These are phyloP conservation scores for Ferrisia virgata DNA, from an alignment of 2,888 invertebrate species.

Conservation along the genomic window DNA sequence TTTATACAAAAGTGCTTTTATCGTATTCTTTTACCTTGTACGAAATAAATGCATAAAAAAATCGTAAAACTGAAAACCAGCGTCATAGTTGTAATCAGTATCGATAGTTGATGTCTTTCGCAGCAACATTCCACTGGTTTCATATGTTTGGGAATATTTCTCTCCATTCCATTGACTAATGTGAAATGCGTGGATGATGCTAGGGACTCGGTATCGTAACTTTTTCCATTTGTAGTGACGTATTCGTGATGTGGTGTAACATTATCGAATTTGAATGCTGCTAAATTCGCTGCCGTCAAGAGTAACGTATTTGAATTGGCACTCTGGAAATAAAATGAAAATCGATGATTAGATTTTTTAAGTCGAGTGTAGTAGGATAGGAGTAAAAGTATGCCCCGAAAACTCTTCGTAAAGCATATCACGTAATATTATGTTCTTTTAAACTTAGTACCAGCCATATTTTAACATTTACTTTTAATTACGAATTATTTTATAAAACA, in stretches of 20 bases:
- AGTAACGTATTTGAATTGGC: conserved; percentile 76
- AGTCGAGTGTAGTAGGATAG: no score
- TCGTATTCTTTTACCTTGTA: conserved; percentile 65
- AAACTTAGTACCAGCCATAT: no score
- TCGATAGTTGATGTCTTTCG: conserved; percentile 76
- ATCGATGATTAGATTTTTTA: no score
- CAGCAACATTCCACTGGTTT: conserved; percentile 65
- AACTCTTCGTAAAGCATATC: no score
- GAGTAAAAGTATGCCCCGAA: no score
- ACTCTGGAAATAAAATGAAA: conserved; percentile 60
- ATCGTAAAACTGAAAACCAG: conserved; percentile 69
- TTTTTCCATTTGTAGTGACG: conserved; percentile 52
- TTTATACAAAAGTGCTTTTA: background rate
- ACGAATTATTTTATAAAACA: background rate
- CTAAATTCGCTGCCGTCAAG: conserved; percentile 72
- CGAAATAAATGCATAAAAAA: conserved; percentile 73
- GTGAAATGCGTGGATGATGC: conserved; percentile 86
- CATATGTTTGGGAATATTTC: conserved; percentile 57
- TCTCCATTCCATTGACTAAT: conserved; percentile 69
- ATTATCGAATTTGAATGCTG: conserved; percentile 53
- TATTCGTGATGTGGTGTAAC: conserved; percentile 47
- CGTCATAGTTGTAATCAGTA: conserved; percentile 78
- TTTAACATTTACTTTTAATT: no score
- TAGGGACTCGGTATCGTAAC: conserved; percentile 66
- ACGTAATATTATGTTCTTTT: no score